Percentiles rank a stretch among this genome's conserved stretches.
phyloP scores from a whole-genome alignment of 2,888 invertebrate species.

The Oligia strigilis region DNA sequence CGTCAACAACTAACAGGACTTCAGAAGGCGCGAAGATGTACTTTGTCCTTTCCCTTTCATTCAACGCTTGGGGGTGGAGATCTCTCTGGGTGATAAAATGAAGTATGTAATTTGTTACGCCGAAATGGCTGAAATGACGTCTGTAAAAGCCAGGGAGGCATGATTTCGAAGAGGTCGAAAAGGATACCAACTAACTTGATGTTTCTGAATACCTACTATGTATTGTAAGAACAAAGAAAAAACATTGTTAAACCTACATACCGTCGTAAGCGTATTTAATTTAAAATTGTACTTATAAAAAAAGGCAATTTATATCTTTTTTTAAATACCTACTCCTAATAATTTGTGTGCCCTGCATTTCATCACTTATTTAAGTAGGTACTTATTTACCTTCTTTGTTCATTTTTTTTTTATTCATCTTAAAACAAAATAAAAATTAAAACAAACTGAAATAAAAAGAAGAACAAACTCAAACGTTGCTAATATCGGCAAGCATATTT shows the following conservation, averaged over 20 bases:
- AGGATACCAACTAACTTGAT: constrained; percentile 1
- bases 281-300: neutral
- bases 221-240: constrained; percentile 6
- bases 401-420: neutral
- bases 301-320: neutral
- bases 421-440: no score
- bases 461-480: neutral
- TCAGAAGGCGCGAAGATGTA: constrained; percentile 79
- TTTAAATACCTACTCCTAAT: neutral
- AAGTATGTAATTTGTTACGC: constrained; percentile 76
- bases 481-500: neutral
- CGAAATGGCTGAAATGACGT: constrained; percentile 83
- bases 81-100: constrained; percentile 53
- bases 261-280: neutral
- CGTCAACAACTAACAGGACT: constrained; percentile 91
- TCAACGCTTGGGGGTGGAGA: constrained; percentile 62
- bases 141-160: constrained; percentile 74
- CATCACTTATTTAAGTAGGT: neutral
- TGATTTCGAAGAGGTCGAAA: constrained; percentile 60
- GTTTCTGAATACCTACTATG: constrained; percentile 6
- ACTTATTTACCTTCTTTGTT: no score
- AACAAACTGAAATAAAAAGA: neutral
- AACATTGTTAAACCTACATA: neutral
- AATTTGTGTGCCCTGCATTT: neutral
- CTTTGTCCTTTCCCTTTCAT: constrained; percentile 76